phyloP scores from a whole-genome alignment of 2,797 vertebrate species.

The Taeniopygia guttata region DNA sequence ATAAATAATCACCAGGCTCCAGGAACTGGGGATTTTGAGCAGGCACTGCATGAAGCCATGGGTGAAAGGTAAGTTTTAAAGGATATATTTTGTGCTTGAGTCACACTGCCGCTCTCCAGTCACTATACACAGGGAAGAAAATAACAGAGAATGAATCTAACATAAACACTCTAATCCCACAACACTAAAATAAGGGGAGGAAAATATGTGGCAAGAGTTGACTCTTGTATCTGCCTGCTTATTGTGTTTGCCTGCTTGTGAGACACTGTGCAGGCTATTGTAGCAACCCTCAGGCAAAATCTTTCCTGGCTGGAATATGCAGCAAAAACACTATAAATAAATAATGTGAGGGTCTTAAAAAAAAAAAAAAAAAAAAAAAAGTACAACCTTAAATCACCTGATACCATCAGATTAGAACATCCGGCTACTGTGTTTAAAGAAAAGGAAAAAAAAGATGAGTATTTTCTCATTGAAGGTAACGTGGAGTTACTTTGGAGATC shows the following conservation, averaged over 20 bases:
- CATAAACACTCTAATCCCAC: neutral
- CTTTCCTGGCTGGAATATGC: neutral
- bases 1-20: neutral
- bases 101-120: neutral
- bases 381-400: neutral
- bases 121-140: neutral
- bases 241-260: neutral
- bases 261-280: neutral
- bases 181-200: neutral
- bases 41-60: neutral
- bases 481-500: neutral
- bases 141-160: neutral
- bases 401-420: neutral
- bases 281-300: neutral
- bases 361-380: neutral
- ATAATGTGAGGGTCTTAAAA: neutral
- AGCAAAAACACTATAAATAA: conserved; percentile 5
- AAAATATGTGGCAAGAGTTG: conserved; percentile 11
- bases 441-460: neutral
- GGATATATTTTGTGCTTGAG: neutral
- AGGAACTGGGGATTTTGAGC: neutral
- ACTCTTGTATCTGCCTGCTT: neutral
- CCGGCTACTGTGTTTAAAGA: neutral
- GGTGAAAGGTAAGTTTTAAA: neutral
- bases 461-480: neutral